These are phyloP conservation scores for Montipora capricornis DNA, from an alignment of 64 coral and sea anemone species.

Conservation along the genomic window DNA sequence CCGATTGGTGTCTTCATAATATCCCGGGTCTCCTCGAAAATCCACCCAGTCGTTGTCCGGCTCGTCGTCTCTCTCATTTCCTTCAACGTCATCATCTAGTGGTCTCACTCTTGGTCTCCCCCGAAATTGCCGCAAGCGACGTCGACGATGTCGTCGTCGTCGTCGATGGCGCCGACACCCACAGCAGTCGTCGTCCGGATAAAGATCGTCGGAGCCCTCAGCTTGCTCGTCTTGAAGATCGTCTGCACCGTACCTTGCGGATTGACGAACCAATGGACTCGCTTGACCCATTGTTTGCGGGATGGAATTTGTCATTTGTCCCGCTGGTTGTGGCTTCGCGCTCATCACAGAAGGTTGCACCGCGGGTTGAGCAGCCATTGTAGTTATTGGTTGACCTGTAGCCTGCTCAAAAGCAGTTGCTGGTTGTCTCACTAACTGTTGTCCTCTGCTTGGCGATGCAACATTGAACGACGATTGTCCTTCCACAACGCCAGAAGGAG, in stretches of 20 bases:
- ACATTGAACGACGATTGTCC: background rate
- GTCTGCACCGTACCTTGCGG: background rate
- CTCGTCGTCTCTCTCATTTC: background rate
- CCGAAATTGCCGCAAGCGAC: background rate
- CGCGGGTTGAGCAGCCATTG: background rate
- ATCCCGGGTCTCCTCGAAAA: slow-evolving; percentile 21
- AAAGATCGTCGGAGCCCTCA: background rate
- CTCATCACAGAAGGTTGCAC: background rate
- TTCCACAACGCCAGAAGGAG: background rate
- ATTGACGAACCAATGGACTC: background rate
- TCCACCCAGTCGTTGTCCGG: slow-evolving; percentile 28
- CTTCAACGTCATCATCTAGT: background rate
- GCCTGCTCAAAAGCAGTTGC: slow-evolving; percentile 6
- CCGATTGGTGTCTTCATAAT: background rate
- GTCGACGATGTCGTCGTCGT: background rate
- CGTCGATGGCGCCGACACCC: background rate
- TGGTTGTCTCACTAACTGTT: background rate
- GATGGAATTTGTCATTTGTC: background rate
- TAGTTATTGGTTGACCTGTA: background rate
- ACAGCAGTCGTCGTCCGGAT: background rate
- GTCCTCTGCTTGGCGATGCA: background rate
- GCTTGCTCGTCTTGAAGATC: slow-evolving; percentile 10
- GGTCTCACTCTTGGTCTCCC: background rate
- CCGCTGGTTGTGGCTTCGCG: background rate
- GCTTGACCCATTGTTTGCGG: background rate